Percentiles rank a stretch among this genome's conserved stretches.
phyloP scores from a whole-genome alignment of 2,113 vertebrate genomes.

The Rhombomys opimus region DNA sequence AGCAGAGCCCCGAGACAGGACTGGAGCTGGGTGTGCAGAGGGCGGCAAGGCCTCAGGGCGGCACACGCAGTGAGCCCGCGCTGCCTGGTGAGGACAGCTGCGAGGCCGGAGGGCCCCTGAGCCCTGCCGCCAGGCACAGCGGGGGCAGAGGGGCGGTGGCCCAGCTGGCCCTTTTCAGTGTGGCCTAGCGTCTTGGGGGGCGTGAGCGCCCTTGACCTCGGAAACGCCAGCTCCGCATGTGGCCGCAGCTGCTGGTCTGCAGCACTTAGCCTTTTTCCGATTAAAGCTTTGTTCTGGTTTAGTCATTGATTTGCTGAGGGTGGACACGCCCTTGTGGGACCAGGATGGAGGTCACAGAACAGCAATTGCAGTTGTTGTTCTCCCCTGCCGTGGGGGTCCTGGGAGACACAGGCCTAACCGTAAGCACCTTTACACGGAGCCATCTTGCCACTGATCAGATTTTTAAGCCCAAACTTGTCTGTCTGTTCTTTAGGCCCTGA shows the following conservation, averaged over 20 bases:
- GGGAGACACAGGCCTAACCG: background rate
- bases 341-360: background rate
- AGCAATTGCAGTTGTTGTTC: background rate
- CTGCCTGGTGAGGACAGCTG: background rate
- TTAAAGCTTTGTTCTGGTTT: background rate
- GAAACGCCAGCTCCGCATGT: background rate
- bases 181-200: too few species aligned
- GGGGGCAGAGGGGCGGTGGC: background rate
- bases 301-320: background rate
- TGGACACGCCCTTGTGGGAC: background rate
- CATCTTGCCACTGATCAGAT: background rate
- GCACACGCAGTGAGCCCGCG: background rate
- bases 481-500: background rate
- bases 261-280: background rate
- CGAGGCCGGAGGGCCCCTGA: background rate
- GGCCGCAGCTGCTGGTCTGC: background rate
- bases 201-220: background rate
- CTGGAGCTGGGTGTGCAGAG: background rate
- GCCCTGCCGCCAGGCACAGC: background rate
- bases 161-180: background rate
- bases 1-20: background rate
- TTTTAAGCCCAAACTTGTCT: constrained; percentile 8
- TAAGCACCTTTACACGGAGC: background rate
- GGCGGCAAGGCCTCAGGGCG: background rate
- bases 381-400: background rate